Evolutionary conservation across 2,797 vertebrate genomes (phyloP), one percentile per base, ranked within the genome.

Genomic region (Odontamblyopus lacepedii): DNA sequence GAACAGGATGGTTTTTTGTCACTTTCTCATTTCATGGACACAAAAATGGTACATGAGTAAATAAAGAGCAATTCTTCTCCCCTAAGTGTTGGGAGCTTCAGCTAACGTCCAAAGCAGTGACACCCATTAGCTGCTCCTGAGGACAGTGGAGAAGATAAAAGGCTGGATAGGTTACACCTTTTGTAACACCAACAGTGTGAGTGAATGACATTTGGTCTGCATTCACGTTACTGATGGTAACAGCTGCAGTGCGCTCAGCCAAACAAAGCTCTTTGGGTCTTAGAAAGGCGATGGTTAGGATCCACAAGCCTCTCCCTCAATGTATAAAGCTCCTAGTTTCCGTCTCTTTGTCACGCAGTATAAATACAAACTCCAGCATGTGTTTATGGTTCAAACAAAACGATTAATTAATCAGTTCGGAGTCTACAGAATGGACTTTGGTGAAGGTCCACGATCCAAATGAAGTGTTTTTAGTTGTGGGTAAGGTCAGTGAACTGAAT

Each of bases 121-220:
- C 51, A 60, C 23, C 13, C 59, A 35, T 29, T 50, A 64, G 13
- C 50, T 23, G 32, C 57, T 59, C 67, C 9, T 63, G 35, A 26
- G 67, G 29, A 51, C 3, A 55, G 59, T 15, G 32, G 19, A 59
- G 19, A 53, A 62, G 65, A 78, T 59, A 78, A 69, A 67, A 26
- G 18, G 18, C 44, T 55, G 72, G 59, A 70, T 44, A 66, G 63
- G 76, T 81, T 71, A 69, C 68, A 70, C 64, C 61, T 71, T 38
- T 56, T 66, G 65, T 53, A 53, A 30, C 65, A 67, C 48, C 65
- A 67, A 16, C 18, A 48, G 35, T 73, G 62, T 69, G 62, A 77
- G 67, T 70, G 56, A 70, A 38, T 32, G 72, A 69, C 71, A 76
- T 76, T 83, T 70, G 62, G 68, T 18, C 8, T 65, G 5, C 41